A percentile compares a stretch with the other conserved stretches of the same genome.
phyloP scores from a whole-genome alignment of 2,888 invertebrate genomes.

The Lysandra bellargus region DNA sequence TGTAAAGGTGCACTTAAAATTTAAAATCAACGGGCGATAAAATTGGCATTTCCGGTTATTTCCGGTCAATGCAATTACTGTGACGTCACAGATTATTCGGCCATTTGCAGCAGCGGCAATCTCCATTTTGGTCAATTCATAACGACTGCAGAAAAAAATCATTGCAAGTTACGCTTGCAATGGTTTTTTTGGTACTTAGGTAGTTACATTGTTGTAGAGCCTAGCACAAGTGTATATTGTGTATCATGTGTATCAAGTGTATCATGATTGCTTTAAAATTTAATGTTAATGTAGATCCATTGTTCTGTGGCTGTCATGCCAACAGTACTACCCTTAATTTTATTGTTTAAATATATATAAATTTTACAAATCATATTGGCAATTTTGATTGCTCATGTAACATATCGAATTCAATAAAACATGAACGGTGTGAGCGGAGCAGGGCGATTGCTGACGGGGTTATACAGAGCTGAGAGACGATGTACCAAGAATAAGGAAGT shows the following conservation, averaged over 20 bases:
- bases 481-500: neutral
- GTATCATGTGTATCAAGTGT: too few species aligned
- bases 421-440: neutral
- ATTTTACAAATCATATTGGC: too few species aligned
- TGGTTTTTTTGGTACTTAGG: too few species aligned
- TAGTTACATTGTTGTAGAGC: too few species aligned
- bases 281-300: too few species aligned
- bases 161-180: neutral
- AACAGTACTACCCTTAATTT: too few species aligned
- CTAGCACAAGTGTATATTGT: too few species aligned
- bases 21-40: neutral
- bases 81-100: neutral
- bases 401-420: neutral
- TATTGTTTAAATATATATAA: too few species aligned
- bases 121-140: neutral
- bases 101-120: neutral
- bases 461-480: neutral
- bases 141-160: neutral
- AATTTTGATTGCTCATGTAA: too few species aligned
- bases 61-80: neutral
- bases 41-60: conserved; percentile 5
- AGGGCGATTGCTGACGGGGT: neutral
- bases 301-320: too few species aligned
- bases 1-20: neutral
- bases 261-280: too few species aligned